Evolutionary conservation across 2,113 vertebrate genomes (phyloP), one percentile per base, ranked within the genome.

Genomic region (Platanista minor): DNA sequence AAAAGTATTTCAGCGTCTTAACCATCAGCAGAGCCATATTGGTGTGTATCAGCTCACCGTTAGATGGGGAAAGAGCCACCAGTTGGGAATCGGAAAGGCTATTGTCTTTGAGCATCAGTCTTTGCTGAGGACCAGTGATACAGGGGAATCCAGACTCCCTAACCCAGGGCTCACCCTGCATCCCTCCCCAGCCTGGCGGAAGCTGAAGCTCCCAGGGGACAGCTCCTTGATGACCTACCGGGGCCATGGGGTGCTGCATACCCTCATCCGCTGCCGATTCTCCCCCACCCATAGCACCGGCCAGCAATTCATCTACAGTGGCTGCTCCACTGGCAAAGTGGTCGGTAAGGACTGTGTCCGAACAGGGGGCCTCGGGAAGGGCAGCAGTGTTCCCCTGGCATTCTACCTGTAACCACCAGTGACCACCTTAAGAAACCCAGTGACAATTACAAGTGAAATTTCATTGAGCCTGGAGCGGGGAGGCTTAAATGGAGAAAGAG

Each of bases 191-290:
- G 99, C 99, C 84, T 98, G 99, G 96, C 99, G 99, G 98, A 99
- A 98, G 93, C 98, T 99, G 97, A 99, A 99, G 95, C 99, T 99
- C 91, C 98, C 99, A 0, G 99, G 99, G 94, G 98, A 99, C 98
- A 99, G 99, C 39, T 99, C 99, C 1, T 98, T 99, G 97, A 99
- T 99, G 99, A 99, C 99, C 1, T 99, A 99, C 97, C 98, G 99
- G 5, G 99, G 99, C 75, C 99, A 99, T 2, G 99, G 99, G 4
- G 99, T 99, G 39, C 98, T 99, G 43, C 99, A 99, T 97, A 99
- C 99, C 0, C 99, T 99, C 54, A 99, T 99, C 96, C 99, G 99
- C 88, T 99, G 99, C 97, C 99, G 99, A 3, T 99, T 99, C 98
- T 99, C 99, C 0, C 99, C 99, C 0, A 98, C 98, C 77, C 99